Base-by-base conservation (phyloP, 2,888 invertebrate species). In the Sinhomidia bicolor region DNA sequence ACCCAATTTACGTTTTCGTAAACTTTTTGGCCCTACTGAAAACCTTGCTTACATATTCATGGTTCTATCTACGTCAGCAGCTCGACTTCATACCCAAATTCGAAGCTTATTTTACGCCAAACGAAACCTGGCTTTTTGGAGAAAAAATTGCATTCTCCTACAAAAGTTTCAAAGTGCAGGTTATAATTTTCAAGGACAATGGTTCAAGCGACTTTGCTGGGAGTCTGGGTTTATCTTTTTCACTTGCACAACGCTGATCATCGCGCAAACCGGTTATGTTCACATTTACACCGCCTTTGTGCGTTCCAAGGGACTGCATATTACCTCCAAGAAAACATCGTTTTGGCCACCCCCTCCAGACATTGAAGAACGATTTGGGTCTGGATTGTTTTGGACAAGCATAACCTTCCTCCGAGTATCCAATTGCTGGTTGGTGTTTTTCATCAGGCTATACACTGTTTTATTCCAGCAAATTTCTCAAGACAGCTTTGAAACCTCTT, bases 21-120 rank as follows among this genome's bases (percentile, higher is more conserved):
- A 76, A 80, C 9, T 79, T 1, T 87, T 89, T 36, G 86, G 87
- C n/a, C 89, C 82, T 14, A 89, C 89, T 0, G 89, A 89, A 51
- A 47, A n/a, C 10, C 36, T 86, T 23, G 82, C 84, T 0, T 80
- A 89, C 29, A 57, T 23, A 47, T 65, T 89, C n/a, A 78, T 87
- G 54, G 20, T 87, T 5, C 1, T 71, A 4, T 17, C 47, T 36
- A 71, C 68, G 1, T 71, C 83, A 7, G 17, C 65, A 29, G 68
- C 44, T 5, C 41, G 86, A 10, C 12, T 87, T n/a, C 68, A 68
- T 14, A 47, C 82, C 20, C 60, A 51, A 23, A 20, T 82, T 23
- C 76, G 81, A 7, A 54, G 78, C 26, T 7, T 89, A 9, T 12
- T 62, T 26, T 51, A 78, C 20, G 41, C 26, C 0, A 51, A 57